Conservation (phyloP, 2,797 vertebrate genomes). For the Gila robusta region DNA sequence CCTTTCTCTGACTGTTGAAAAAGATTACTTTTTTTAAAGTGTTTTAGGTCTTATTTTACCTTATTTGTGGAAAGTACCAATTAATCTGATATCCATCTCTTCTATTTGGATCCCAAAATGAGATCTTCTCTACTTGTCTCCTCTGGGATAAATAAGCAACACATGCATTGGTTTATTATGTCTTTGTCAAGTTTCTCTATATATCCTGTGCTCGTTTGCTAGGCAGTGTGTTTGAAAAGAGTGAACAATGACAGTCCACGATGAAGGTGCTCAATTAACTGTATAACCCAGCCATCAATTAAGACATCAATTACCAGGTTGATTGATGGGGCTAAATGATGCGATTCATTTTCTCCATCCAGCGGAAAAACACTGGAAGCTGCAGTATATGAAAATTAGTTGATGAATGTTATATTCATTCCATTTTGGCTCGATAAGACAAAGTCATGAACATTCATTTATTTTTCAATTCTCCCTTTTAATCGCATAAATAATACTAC, state of each 20-base stretch:
- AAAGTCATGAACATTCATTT: neutral
- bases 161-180: constrained; percentile 41
- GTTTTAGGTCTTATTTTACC: neutral
- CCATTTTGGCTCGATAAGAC: constrained; percentile 56
- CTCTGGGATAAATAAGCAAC: constrained; percentile 50
- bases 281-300: constrained; percentile 89
- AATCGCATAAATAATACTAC: neutral
- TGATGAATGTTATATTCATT: constrained; percentile 84
- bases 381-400: constrained; percentile 80
- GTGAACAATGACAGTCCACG: constrained; percentile 84
- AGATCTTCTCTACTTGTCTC: neutral
- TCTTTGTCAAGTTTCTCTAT: constrained; percentile 53
- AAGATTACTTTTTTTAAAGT: neutral
- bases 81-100: neutral
- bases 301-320: constrained; percentile 93
- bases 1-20: neutral
- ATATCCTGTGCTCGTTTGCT: constrained; percentile 55
- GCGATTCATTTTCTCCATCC: constrained; percentile 90
- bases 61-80: neutral
- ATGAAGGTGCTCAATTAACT: constrained; percentile 93
- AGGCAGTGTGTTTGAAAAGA: constrained; percentile 71
- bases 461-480: neutral
- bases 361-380: constrained; percentile 85
- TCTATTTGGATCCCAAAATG: neutral
- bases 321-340: constrained; percentile 95